Base-by-base conservation (phyloP, 2,888 invertebrate genomes). In the Cremastinae sp. region DNA sequence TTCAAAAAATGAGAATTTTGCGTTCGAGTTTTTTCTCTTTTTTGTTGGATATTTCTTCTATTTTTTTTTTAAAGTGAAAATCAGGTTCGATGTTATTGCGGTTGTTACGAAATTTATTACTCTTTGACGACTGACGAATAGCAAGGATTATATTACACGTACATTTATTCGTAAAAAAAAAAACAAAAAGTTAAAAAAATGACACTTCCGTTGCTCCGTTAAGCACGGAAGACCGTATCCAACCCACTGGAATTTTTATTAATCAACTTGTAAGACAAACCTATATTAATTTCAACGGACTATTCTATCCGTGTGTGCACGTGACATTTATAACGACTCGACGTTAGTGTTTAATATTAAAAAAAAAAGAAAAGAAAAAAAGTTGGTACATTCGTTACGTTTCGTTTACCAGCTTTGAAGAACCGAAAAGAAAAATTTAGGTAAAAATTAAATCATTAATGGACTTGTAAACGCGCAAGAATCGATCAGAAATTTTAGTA, bases 331-430 rank as follows among this genome's bases (percentile, higher is more conserved):
- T 85, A 83, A 83, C 75, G 75, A 81, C 39, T 65, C 79, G 68
- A 81, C 80, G 81, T 73, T 81, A 82, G 80, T 80, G 76, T 51
- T 56, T 84, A 83, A 83, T 82, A 84, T 85, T 83, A 80, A 83
- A 58, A 39, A 83, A 28, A 28, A 28, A 28, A 5, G 5, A 28
- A 28, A 28, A 28, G 28, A 28, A 5, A 28, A 28, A 5, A 28
- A 28, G 28, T 81, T 84, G 82, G 81, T 85, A 82, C 83, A 83
- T 71, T 82, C 81, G 78, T 75, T 80, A 80, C 82, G 79, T 82
- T 78, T 81, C 79, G 79, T 82, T 80, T 78, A 18, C 20, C 22
- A 55, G 22, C 55, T 45, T 2, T 58, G 10, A 22, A 14, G 22
- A 64, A 58, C 49, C 14, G 20, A 70, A 49, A 37, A 66, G 58